Conservation (phyloP, 2,113 vertebrate species). For the Microtus oregoni region DNA sequence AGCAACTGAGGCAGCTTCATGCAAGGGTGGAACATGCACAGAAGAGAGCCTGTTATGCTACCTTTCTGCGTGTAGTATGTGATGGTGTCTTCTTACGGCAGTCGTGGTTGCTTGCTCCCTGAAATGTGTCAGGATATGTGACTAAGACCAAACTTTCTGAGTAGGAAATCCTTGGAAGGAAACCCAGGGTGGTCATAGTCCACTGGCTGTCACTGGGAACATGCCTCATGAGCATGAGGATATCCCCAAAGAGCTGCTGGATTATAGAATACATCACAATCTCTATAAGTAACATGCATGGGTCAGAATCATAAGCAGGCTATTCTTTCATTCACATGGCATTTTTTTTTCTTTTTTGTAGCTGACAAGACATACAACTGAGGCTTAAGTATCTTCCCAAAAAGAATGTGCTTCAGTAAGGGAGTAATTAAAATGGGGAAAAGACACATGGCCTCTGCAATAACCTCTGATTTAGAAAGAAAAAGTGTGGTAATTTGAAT, state of each 20-base stretch:
- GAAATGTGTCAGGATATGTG: not conserved
- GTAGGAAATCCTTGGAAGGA: not conserved
- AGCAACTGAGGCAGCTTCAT: not conserved
- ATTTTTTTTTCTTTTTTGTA: not conserved
- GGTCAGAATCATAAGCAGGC: not conserved
- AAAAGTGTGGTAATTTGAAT: too few relatives aligned
- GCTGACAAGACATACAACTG: not conserved
- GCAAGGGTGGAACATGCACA: not conserved
- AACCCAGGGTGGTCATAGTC: not conserved
- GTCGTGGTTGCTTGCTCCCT: not conserved
- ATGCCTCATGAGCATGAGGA: not conserved
- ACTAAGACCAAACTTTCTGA: not conserved
- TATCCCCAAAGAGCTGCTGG: too few relatives aligned
- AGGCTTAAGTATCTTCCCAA: not conserved
- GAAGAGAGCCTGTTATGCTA: not conserved
- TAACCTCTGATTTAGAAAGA: not conserved
- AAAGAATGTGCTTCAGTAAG: not conserved
- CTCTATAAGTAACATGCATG: not conserved
- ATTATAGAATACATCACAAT: not conserved
- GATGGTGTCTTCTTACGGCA: not conserved
- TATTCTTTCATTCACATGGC: not conserved
- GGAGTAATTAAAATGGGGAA: not conserved
- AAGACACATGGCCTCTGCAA: not conserved
- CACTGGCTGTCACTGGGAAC: too few relatives aligned
- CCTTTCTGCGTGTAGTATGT: not conserved